These are phyloP conservation scores for Podiceps cristatus DNA, from an alignment of 2,113 vertebrate species.

Conservation along the genomic window DNA sequence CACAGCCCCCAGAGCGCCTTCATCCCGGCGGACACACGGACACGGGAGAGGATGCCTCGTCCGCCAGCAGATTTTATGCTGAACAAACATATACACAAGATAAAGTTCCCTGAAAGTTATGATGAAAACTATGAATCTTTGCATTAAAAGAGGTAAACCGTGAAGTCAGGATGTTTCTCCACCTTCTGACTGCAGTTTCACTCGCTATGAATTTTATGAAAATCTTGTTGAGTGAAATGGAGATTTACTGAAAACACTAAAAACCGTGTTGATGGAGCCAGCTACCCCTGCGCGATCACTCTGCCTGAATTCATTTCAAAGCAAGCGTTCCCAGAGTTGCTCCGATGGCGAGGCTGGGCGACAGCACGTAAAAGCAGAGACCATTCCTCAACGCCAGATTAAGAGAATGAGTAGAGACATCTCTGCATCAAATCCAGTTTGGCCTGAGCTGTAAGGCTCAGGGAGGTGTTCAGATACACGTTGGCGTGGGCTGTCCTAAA, in stretches of 20 bases:
- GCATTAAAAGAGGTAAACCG: background rate
- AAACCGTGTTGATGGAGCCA: background rate
- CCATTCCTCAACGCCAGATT: background rate
- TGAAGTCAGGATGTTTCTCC: background rate
- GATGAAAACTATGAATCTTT: background rate
- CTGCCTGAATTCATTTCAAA: background rate
- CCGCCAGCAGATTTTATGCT: background rate
- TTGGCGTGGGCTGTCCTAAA: background rate
- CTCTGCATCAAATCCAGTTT: background rate
- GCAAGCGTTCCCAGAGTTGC: background rate
- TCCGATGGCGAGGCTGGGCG: fast-evolving
- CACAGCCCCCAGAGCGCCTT: background rate
- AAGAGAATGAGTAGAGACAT: background rate
- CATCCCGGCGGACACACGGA: fast-evolving
- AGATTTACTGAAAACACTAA: constrained; percentile 32
- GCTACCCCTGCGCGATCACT: background rate
- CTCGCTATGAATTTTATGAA: background rate
- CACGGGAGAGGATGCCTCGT: background rate
- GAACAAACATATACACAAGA: background rate
- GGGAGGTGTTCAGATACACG: fast-evolving
- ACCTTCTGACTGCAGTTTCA: background rate
- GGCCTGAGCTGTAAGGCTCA: background rate
- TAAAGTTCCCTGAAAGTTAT: background rate
- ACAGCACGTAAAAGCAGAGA: background rate
- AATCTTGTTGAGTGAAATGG: background rate